phyloP scores from a whole-genome alignment of 2,888 invertebrate species.

The Drosophila robusta region DNA sequence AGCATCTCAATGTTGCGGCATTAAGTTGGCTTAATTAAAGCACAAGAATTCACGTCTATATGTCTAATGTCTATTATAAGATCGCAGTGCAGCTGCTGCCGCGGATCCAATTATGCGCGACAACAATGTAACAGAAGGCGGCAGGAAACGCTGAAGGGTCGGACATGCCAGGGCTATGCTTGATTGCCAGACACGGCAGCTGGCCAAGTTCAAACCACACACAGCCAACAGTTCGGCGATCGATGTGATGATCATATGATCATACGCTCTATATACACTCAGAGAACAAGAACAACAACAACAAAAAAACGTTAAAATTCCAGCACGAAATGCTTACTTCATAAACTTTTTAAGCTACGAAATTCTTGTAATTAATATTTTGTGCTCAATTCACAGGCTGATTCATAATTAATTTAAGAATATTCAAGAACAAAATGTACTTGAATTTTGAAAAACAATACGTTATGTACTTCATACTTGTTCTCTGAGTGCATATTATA shows the following conservation, averaged over 20 bases:
- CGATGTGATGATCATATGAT: slow-evolving; percentile 10
- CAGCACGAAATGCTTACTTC: no score
- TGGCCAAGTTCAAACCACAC: slow-evolving; percentile 68
- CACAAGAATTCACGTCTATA: slow-evolving; percentile 50
- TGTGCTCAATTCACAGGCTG: no score
- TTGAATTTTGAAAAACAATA: no score
- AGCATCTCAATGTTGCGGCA: slow-evolving; percentile 43
- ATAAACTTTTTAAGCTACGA: no score
- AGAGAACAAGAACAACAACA: not conserved
- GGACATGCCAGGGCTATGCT: slow-evolving; percentile 68
- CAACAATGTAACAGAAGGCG: slow-evolving; percentile 31
- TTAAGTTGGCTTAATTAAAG: slow-evolving; percentile 77
- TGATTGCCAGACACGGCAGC: slow-evolving; percentile 73
- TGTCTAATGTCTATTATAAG: slow-evolving; percentile 22
- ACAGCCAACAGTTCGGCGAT: not conserved
- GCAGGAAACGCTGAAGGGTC: slow-evolving; percentile 30
- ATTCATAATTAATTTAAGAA: no score
- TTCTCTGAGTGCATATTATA: not conserved
- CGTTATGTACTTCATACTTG: no score
- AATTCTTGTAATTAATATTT: no score
- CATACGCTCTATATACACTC: not conserved
- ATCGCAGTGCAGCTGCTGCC: slow-evolving; percentile 50
- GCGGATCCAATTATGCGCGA: slow-evolving; percentile 52
- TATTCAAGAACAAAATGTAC: no score
- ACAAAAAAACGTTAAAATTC: no score